Evolutionary conservation across 1,140 invertebrate species (phyloP).

Genomic region (Drosophila ananassae): DNA sequence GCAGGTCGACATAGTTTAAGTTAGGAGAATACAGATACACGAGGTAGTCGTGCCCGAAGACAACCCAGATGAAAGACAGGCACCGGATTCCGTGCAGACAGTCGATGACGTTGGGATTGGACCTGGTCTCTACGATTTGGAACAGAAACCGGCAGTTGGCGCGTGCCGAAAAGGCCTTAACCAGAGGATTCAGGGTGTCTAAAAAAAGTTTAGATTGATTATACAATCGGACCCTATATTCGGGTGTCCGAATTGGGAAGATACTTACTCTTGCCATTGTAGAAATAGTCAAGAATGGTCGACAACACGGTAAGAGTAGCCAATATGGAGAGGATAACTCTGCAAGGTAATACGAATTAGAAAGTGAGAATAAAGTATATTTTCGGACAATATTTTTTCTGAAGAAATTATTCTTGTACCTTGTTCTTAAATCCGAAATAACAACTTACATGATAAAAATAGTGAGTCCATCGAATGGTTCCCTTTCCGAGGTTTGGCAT

Average conservation of each 20-base stretch:
- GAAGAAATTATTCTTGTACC: too few relatives aligned
- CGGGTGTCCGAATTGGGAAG: accelerated
- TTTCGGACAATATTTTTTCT: too few relatives aligned
- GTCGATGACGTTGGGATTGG: conserved; percentile 73
- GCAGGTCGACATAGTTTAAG: conserved; percentile 36
- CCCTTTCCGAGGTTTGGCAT: conserved; percentile 36
- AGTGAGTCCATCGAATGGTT: conserved; percentile 32
- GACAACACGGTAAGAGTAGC: conserved; percentile 18
- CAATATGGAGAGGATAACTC: conserved; percentile 51
- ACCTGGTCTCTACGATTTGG: conserved; percentile 16
- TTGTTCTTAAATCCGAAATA: not conserved
- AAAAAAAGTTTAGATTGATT: not conserved
- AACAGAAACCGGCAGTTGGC: conserved; percentile 51
- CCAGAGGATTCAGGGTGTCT: conserved; percentile 36
- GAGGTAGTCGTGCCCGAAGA: conserved; percentile 86
- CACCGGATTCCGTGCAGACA: conserved; percentile 86
- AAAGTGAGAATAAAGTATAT: too few relatives aligned
- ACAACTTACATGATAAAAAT: conserved; percentile 56
- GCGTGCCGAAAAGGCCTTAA: conserved; percentile 53
- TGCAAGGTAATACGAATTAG: not conserved
- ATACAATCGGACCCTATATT: too few relatives aligned
- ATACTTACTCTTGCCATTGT: conserved; percentile 39
- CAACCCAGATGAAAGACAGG: conserved; percentile 88
- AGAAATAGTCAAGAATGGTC: conserved; percentile 55
- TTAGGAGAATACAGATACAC: conserved; percentile 49